phyloP scores from a whole-genome alignment of 2,113 vertebrate genomes.

The Protobothrops flavoviridis region DNA sequence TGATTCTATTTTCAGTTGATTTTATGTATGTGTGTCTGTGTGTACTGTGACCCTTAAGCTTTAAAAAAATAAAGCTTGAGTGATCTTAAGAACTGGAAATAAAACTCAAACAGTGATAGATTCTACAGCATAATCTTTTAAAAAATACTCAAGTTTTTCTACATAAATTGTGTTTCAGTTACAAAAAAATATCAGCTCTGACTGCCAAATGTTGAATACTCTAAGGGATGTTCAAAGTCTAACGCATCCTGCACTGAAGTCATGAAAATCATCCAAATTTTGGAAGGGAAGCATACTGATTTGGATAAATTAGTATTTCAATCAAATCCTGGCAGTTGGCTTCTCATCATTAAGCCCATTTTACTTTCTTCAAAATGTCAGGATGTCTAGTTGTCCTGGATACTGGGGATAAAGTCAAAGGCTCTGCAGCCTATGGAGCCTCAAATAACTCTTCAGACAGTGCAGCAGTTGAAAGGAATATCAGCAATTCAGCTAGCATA shows the following conservation, averaged over 20 bases:
- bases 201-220: background rate
- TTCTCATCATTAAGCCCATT: background rate
- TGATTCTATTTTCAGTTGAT: background rate
- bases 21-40: background rate
- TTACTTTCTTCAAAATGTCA: background rate
- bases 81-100: background rate
- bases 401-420: background rate
- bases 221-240: background rate
- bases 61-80: slow-evolving; percentile 12
- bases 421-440: background rate
- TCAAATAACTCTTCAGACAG: background rate
- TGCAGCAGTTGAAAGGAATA: background rate
- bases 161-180: slow-evolving; percentile 8
- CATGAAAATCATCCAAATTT: background rate
- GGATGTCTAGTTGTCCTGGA: background rate
- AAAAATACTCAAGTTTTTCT: background rate
- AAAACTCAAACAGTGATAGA: slow-evolving; percentile 14
- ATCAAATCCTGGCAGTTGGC: background rate
- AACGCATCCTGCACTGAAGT: background rate
- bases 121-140: background rate
- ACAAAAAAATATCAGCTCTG: background rate
- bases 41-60: background rate
- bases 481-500: background rate
- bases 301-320: background rate
- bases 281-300: background rate